Evolutionary conservation across 2,113 vertebrate species (phyloP), one percentile per base, ranked within the genome.

Genomic region (Pagrus major): DNA sequence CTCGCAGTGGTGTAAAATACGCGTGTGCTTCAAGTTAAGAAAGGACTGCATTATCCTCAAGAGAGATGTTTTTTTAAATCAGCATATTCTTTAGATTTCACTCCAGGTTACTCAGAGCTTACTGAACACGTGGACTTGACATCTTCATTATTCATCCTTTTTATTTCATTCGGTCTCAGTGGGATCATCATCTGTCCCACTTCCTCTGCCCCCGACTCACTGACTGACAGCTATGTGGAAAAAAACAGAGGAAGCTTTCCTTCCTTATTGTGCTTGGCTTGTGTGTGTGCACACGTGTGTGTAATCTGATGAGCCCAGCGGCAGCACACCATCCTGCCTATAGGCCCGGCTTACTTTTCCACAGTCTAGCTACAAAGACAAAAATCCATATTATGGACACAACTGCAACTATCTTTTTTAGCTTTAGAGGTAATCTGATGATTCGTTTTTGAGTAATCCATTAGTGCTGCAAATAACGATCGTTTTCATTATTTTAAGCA

Each of bases 141-240:
- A 74, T 78, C 78, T 67, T 85, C 83, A 83, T 87, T 83, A 83
- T 75, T 90, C 69, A 79, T 78, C 21, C 56, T n/a, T 77, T 78
- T 86, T 71, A 84, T 86, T 81, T 81, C 70, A 82, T 77, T 78
- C 3, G 7, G 76, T 64, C 84, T 87, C 86, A 68, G 71, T 9
- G 80, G 82, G 68, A 76, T 84, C 77, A 72, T 89, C 80, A 74
- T 74, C 47, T 51, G 67, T 80, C 78, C 78, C 66, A 63, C 86
- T 86, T 88, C 86, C 88, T 81, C 41, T 41, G 66, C 59, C 71
- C 59, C 29, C 33, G 46, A 25, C 76, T 71, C 29, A 2, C 67
- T 82, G 79, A 86, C 66, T 88, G 89, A 91, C 84, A 80, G 83
- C 54, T 63, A 55, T 75, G 65, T 85, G 73, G 76, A 84, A 87